phyloP scores from a whole-genome alignment of 1,140 invertebrate genomes.

The Glossosoma conforme region DNA sequence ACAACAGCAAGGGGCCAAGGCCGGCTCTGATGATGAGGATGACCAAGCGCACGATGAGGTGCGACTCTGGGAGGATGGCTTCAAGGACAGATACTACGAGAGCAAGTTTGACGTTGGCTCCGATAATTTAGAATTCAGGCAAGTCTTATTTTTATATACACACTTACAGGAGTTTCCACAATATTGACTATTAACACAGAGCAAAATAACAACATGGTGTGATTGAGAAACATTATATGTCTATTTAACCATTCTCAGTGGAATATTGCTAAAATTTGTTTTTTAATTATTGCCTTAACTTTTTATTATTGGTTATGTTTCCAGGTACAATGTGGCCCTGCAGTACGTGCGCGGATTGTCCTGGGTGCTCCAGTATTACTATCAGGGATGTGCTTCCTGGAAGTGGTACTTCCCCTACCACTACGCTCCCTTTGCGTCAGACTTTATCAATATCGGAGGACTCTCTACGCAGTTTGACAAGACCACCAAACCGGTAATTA shows the following conservation, averaged over 20 bases:
- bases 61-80: slow-evolving; percentile 94
- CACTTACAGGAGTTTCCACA: too few species aligned
- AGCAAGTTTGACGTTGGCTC: slow-evolving; percentile 89
- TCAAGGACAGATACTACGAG: slow-evolving; percentile 97
- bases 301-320: slow-evolving; percentile 17
- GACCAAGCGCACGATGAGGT: slow-evolving; percentile 89
- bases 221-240: slow-evolving; percentile 13
- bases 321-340: slow-evolving; percentile 77
- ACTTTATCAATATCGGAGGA: slow-evolving; percentile 89
- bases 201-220: too few species aligned
- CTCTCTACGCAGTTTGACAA: slow-evolving; percentile 84
- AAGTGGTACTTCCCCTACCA: slow-evolving; percentile 99
- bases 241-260: neutral
- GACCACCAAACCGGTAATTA: slow-evolving; percentile 76
- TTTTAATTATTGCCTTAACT: too few species aligned
- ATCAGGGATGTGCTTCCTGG: slow-evolving; percentile 99
- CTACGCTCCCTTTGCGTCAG: slow-evolving; percentile 99
- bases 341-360: slow-evolving; percentile 95
- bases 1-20: slow-evolving; percentile 39
- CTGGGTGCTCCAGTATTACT: slow-evolving; percentile 98
- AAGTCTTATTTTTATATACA: too few species aligned
- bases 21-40: slow-evolving; percentile 63
- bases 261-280: too few species aligned
- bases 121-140: slow-evolving; percentile 81
- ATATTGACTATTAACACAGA: too few species aligned